These are phyloP conservation scores for Chironomus tentans DNA, from an alignment of 2,888 invertebrate species.

Conservation along the genomic window DNA sequence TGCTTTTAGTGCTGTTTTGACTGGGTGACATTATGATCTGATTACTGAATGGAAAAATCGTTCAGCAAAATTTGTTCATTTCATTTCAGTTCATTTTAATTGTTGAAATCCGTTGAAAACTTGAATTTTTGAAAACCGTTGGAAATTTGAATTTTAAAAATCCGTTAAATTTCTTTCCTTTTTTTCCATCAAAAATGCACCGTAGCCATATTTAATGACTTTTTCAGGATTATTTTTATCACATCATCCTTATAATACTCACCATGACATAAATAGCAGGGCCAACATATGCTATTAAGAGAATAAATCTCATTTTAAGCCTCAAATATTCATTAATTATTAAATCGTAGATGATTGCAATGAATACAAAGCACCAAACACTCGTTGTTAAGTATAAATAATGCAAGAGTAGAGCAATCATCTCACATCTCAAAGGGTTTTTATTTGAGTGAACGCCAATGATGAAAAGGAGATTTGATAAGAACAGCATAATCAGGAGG, in stretches of 20 bases:
- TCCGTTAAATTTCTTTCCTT: too few relatives aligned
- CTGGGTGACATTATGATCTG: too few relatives aligned
- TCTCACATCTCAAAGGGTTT: conserved; percentile 54
- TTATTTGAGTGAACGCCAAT: conserved; percentile 59
- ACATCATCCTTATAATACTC: conserved; percentile 34
- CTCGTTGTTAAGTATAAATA: conserved; percentile 60
- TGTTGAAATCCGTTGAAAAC: too few relatives aligned
- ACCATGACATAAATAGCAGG: conserved; percentile 60
- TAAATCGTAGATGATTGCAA: conserved; percentile 52
- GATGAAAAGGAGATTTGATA: conserved; percentile 54
- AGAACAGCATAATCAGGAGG: conserved; percentile 50
- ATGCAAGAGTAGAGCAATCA: conserved; percentile 57
- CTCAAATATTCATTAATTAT: conserved; percentile 40
- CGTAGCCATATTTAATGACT: neutral
- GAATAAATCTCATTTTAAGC: conserved; percentile 12
- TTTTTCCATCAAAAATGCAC: neutral
- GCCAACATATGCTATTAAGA: conserved; percentile 50
- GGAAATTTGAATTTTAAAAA: too few relatives aligned
- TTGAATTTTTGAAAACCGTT: too few relatives aligned
- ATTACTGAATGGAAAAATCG: too few relatives aligned
- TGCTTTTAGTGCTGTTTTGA: too few relatives aligned
- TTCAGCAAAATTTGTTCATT: too few relatives aligned
- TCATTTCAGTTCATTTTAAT: too few relatives aligned
- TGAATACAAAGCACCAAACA: conserved; percentile 60
- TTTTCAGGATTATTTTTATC: too few relatives aligned